Evolutionary conservation across 2,113 vertebrate genomes (phyloP).

Genomic region (Thamnophis sirtalis): DNA sequence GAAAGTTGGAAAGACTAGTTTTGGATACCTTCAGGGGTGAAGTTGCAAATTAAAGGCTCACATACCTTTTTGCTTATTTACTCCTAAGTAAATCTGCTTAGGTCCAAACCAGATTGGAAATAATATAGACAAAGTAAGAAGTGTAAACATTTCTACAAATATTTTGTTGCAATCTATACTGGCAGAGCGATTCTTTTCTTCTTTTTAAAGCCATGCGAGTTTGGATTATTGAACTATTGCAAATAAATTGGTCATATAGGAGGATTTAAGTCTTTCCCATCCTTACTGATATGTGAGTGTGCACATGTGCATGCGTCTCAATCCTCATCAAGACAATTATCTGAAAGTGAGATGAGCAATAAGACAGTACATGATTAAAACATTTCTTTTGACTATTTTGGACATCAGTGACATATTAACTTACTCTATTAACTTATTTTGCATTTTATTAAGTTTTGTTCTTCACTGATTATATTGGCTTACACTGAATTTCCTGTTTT

Average conservation of each 20-base stretch:
- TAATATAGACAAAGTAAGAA: neutral
- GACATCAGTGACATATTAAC: neutral
- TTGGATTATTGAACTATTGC: neutral
- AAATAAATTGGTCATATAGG: neutral
- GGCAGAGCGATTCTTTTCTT: neutral
- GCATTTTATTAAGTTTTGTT: neutral
- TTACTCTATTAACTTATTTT: neutral
- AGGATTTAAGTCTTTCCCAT: neutral
- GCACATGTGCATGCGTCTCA: neutral
- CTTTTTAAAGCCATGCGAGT: neutral
- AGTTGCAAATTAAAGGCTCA: neutral
- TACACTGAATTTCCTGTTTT: neutral
- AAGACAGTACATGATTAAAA: neutral
- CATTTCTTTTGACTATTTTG: neutral
- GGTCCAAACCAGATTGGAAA: neutral
- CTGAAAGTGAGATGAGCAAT: neutral
- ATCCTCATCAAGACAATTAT: neutral
- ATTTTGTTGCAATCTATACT: neutral
- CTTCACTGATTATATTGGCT: neutral
- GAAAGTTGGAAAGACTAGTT: neutral
- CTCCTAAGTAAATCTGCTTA: neutral
- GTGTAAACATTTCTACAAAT: neutral
- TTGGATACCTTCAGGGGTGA: neutral
- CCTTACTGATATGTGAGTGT: neutral
- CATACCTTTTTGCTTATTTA: neutral